Conservation (phyloP, 2,113 vertebrate genomes). For the Seriola rivoliana region DNA sequence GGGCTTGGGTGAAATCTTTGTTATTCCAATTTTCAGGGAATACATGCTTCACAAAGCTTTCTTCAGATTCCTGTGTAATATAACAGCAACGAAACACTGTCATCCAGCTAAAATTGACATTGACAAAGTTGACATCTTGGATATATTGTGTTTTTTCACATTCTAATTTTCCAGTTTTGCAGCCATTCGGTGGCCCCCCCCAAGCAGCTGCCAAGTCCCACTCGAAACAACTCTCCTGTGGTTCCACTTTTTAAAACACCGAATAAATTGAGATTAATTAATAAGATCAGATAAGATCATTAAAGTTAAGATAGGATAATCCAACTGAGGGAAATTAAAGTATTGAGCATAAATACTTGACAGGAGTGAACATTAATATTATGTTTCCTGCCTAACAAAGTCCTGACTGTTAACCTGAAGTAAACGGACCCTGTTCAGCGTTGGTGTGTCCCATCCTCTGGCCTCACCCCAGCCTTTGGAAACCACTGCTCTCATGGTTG, state of each 20-base stretch:
- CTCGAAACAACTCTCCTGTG: not conserved
- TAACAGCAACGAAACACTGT: too few species aligned
- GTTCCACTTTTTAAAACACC: not conserved
- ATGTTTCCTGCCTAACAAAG: not conserved
- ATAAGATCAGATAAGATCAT: too few species aligned
- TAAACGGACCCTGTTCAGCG: constrained; percentile 24
- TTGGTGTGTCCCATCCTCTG: constrained; percentile 34
- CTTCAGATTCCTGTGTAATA: too few species aligned
- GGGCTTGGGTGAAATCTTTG: too few species aligned
- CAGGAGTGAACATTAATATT: not conserved
- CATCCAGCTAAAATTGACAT: too few species aligned
- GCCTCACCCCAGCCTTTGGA: constrained; percentile 65
- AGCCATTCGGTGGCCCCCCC: too few species aligned
- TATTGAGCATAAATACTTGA: not conserved
- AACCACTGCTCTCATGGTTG: constrained; percentile 63
- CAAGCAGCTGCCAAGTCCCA: not conserved
- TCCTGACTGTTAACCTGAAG: not conserved
- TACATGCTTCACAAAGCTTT: too few species aligned
- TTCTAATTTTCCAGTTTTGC: not conserved
- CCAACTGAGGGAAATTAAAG: too few species aligned
- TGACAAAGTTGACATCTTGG: too few species aligned
- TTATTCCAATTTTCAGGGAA: too few species aligned
- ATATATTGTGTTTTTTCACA: too few species aligned
- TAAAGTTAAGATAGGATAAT: not conserved
- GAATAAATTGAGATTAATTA: not conserved